phyloP scores from a whole-genome alignment of 2,888 invertebrate species.

The Eucera pruinosa region DNA sequence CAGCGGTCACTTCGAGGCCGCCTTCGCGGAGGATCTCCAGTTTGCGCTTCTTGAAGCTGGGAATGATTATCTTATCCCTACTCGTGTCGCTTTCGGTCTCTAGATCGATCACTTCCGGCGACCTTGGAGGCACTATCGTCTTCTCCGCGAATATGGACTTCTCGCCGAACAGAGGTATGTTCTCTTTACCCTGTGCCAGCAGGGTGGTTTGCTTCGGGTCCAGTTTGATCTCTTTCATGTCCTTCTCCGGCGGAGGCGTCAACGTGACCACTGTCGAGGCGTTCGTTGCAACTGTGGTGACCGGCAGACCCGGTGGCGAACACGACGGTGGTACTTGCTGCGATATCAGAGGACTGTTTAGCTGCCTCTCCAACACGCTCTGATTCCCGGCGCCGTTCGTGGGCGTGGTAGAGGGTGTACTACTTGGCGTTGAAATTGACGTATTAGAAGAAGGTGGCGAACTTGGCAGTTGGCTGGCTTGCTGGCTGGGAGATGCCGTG shows the following conservation, averaged over 20 bases:
- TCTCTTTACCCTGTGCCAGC: constrained; percentile 86
- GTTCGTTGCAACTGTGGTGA: constrained; percentile 78
- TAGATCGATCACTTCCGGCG: constrained; percentile 88
- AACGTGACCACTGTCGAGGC: constrained; percentile 84
- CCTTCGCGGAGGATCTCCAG: constrained; percentile 91
- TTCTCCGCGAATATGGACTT: constrained; percentile 80
- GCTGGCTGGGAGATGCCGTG: constrained; percentile 70
- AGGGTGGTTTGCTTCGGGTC: constrained; percentile 81
- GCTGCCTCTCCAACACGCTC: constrained; percentile 80
- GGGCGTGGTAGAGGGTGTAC: constrained; percentile 80
- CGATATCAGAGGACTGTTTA: constrained; percentile 77
- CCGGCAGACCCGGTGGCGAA: constrained; percentile 75
- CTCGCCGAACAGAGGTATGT: constrained; percentile 85
- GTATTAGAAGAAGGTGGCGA: constrained; percentile 80
- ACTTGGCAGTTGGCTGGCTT: constrained; percentile 78
- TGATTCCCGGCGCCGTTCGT: constrained; percentile 72
- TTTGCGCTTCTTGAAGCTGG: constrained; percentile 88
- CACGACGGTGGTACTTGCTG: constrained; percentile 76
- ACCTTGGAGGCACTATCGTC: constrained; percentile 86
- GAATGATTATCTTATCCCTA: constrained; percentile 81
- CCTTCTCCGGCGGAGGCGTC: constrained; percentile 84
- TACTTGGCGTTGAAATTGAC: constrained; percentile 78
- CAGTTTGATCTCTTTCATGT: constrained; percentile 81
- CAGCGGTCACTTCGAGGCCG: constrained; percentile 90
- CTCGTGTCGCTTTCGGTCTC: constrained; percentile 84